Percentiles rank a stretch among this genome's conserved stretches.
Conservation (phyloP, 1,140 invertebrate species). For the Ips typographus region DNA sequence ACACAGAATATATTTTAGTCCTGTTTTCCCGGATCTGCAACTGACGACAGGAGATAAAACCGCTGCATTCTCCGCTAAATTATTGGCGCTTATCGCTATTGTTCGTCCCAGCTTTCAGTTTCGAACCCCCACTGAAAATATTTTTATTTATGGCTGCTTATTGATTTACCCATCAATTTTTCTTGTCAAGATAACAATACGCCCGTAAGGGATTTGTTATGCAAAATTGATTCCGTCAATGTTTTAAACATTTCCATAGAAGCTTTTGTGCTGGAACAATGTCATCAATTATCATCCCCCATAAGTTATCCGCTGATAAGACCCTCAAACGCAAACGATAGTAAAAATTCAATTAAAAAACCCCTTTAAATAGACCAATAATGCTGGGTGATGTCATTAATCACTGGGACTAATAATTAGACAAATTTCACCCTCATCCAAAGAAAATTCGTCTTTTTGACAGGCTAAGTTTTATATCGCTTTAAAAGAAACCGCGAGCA, state of each 20-base stretch:
- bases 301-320: too few relatives aligned
- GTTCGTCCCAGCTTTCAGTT: slow-evolving; percentile 8
- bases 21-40: slow-evolving; percentile 16
- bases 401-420: slow-evolving; percentile 14
- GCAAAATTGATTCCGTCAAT: slow-evolving; percentile 20
- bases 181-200: slow-evolving; percentile 23
- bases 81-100: slow-evolving; percentile 28
- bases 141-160: slow-evolving; percentile 30
- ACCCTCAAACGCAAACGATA: too few relatives aligned
- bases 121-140: slow-evolving; percentile 1
- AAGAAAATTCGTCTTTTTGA: slow-evolving; percentile 20
- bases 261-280: background rate
- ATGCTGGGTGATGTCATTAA: slow-evolving; percentile 6
- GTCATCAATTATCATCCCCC: slow-evolving; percentile 13
- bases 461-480: slow-evolving; percentile 19
- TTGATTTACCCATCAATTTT: slow-evolving; percentile 24
- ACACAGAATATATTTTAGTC: slow-evolving; percentile 4
- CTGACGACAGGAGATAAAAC: slow-evolving; percentile 30
- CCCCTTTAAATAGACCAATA: too few relatives aligned
- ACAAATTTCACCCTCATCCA: slow-evolving; percentile 12
- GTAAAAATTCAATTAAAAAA: background rate
- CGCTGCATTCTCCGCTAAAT: slow-evolving; percentile 15
- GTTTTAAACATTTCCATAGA: slow-evolving; percentile 27
- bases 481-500: background rate
- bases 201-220: slow-evolving; percentile 18